A percentile compares a stretch with the other conserved stretches of the same genome.
Evolutionary conservation across 1,140 invertebrate genomes (phyloP).

Genomic region (Mactra quadrangularis): DNA sequence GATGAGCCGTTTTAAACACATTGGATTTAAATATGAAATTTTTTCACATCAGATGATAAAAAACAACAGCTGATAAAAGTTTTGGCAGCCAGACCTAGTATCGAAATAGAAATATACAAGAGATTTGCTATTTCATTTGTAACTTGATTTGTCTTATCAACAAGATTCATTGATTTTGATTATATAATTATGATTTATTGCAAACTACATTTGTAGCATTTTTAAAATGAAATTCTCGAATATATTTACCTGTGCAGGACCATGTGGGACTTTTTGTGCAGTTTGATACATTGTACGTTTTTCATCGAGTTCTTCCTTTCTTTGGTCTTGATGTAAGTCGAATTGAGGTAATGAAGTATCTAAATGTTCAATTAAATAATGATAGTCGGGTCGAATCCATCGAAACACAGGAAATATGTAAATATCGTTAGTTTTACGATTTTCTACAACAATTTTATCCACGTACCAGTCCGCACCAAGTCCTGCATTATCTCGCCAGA

Average conservation of each 20-base stretch:
- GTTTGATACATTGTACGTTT: constrained; percentile 81
- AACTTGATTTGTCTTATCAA: too few relatives aligned
- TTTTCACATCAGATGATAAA: too few relatives aligned
- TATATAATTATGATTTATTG: too few relatives aligned
- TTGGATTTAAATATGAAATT: too few relatives aligned
- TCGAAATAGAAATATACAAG: too few relatives aligned
- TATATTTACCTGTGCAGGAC: constrained; percentile 84
- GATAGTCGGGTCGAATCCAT: constrained; percentile 83
- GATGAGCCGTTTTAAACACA: too few relatives aligned
- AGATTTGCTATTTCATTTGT: too few relatives aligned
- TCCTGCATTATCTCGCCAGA: constrained; percentile 83
- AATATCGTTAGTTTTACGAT: constrained; percentile 76
- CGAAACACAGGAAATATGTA: constrained; percentile 84
- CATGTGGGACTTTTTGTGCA: constrained; percentile 76
- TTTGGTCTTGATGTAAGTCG: constrained; percentile 80
- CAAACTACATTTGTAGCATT: too few relatives aligned
- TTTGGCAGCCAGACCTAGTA: too few relatives aligned
- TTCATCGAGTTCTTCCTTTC: constrained; percentile 81
- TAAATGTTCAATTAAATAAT: constrained; percentile 82
- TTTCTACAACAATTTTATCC: constrained; percentile 82
- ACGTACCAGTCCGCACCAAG: constrained; percentile 83
- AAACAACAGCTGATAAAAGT: too few relatives aligned
- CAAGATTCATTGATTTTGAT: too few relatives aligned
- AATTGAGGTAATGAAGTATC: constrained; percentile 84
- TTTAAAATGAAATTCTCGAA: too few relatives aligned